Percentiles rank a stretch among this genome's conserved stretches.
phyloP scores from a whole-genome alignment of 1,140 invertebrate genomes.

The Pachypsylla venusta region DNA sequence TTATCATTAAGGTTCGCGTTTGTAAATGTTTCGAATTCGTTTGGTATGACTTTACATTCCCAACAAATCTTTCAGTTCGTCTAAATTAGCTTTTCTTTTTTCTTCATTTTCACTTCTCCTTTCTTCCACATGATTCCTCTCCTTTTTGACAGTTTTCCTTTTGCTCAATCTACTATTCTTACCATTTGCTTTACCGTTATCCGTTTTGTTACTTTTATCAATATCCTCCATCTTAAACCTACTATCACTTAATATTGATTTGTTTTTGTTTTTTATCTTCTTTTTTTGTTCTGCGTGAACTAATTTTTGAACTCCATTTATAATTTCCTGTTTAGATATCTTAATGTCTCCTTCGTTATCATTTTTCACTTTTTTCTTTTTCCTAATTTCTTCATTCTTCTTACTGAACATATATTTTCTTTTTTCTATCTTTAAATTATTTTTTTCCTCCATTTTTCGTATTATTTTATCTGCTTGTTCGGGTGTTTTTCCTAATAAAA shows the following conservation, averaged over 20 bases:
- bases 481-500: slow-evolving; percentile 67
- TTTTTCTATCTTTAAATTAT: slow-evolving; percentile 28
- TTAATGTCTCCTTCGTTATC: background rate
- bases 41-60: background rate
- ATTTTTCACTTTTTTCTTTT: slow-evolving; percentile 29
- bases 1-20: too few species aligned
- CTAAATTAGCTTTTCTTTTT: background rate
- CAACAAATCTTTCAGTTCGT: slow-evolving; percentile 5
- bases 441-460: slow-evolving; percentile 31
- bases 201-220: background rate
- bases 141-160: background rate
- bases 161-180: too few species aligned
- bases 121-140: background rate
- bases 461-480: slow-evolving; percentile 50
- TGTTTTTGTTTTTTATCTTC: too few species aligned
- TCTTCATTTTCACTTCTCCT: background rate
- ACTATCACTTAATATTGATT: background rate
- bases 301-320: background rate
- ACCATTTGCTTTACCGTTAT: background rate
- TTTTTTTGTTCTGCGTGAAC: background rate
- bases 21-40: too few species aligned
- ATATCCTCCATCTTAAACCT: background rate
- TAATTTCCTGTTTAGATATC: background rate
- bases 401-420: slow-evolving; percentile 33
- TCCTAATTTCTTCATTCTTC: slow-evolving; percentile 34